phyloP scores from a whole-genome alignment of 2,888 invertebrate species.

The Linnaemya vulpina region DNA sequence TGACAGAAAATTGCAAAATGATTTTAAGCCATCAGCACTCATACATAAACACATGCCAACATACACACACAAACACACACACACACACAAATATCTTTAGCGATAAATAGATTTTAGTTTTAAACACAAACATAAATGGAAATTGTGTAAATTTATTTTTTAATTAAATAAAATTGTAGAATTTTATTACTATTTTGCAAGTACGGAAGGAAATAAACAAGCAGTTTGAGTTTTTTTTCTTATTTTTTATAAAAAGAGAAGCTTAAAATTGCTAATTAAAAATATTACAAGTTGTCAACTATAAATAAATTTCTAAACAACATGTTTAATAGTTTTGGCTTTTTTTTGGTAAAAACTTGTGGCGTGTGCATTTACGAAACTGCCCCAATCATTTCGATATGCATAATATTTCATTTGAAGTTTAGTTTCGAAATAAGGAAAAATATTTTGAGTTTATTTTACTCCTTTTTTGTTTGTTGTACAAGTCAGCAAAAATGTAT shows the following conservation, averaged over 20 bases:
- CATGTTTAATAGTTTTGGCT: constrained; percentile 38
- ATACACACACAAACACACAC: background rate
- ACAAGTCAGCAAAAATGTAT: constrained; percentile 38
- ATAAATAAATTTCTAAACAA: background rate
- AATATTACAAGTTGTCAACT: constrained; percentile 7
- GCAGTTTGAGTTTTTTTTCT: constrained; percentile 16
- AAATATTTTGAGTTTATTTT: constrained; percentile 12
- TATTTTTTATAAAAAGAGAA: background rate
- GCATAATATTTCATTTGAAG: background rate
- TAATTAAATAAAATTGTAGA: constrained; percentile 47
- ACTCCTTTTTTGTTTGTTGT: background rate
- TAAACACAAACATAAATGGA: constrained; percentile 17
- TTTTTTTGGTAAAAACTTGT: constrained; percentile 3
- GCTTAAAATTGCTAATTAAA: constrained; percentile 20
- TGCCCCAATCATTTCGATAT: background rate
- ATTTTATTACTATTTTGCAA: constrained; percentile 15
- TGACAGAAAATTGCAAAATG: constrained; percentile 35
- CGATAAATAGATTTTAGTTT: constrained; percentile 42
- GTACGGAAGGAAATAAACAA: constrained; percentile 47
- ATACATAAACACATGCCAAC: too few species aligned
- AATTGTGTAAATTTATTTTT: constrained; percentile 51
- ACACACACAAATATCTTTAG: background rate
- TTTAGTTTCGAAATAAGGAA: constrained; percentile 29
- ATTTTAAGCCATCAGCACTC: constrained; percentile 29
- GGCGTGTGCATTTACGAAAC: background rate